These are phyloP conservation scores for Lepidostoma basale DNA, from an alignment of 1,140 invertebrate species.

Conservation along the genomic window DNA sequence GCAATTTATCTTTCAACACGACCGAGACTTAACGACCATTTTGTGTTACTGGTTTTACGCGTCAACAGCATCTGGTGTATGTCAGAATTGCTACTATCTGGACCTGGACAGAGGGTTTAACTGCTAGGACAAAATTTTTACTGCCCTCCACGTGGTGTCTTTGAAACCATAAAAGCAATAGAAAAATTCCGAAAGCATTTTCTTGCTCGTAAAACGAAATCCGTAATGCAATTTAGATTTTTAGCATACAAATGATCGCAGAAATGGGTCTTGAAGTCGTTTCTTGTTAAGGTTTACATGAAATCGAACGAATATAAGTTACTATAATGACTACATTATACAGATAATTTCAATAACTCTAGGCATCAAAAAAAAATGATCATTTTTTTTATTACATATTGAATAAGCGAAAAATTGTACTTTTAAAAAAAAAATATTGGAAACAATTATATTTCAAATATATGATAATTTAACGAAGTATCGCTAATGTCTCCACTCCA, in stretches of 20 bases:
- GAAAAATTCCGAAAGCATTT: not conserved
- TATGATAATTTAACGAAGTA: too few relatives aligned
- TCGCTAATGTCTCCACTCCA: too few relatives aligned
- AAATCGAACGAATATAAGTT: too few relatives aligned
- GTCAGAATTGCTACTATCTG: conserved; percentile 4
- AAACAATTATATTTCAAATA: too few relatives aligned
- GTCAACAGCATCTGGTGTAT: conserved; percentile 14
- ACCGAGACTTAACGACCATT: conserved; percentile 12
- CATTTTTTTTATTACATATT: too few relatives aligned
- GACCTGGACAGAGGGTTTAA: conserved; percentile 18
- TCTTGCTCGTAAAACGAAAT: not conserved
- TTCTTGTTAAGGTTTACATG: too few relatives aligned
- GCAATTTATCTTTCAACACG: not conserved
- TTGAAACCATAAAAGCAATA: not conserved
- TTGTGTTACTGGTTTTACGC: conserved; percentile 5
- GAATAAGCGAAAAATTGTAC: too few relatives aligned
- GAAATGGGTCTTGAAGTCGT: not conserved
- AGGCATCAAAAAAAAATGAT: too few relatives aligned
- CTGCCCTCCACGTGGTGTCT: not conserved
- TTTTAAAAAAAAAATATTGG: too few relatives aligned
- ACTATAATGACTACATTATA: too few relatives aligned
- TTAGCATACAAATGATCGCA: conserved; percentile 16
- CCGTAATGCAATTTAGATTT: conserved; percentile 5
- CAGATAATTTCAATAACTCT: too few relatives aligned
- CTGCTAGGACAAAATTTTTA: conserved; percentile 6